Percentiles rank a stretch among this genome's conserved stretches.
Evolutionary conservation across 2,113 vertebrate genomes (phyloP).

Genomic region (Amphiprion percula): DNA sequence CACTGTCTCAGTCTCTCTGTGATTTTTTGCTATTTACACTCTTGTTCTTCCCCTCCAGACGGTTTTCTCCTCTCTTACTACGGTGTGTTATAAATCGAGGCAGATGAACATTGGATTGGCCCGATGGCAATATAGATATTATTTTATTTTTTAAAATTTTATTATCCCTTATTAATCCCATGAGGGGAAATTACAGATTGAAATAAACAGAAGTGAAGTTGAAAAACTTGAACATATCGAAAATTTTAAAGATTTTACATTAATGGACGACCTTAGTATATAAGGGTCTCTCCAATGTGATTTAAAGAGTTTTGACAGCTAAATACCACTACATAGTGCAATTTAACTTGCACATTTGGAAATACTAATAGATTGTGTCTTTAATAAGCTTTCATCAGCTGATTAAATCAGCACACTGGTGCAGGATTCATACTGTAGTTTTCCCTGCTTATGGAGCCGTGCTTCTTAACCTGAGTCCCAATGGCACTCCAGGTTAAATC

Average conservation of each 20-base stretch:
- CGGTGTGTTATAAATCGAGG: constrained; percentile 42
- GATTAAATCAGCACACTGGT: too few relatives aligned
- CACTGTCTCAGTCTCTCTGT: constrained; percentile 46
- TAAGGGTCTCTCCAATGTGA: background rate
- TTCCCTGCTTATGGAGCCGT: too few relatives aligned
- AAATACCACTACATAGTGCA: background rate
- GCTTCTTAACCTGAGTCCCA: too few relatives aligned
- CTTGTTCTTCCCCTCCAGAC: constrained; percentile 24
- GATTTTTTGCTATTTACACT: constrained; percentile 47
- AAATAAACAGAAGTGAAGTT: constrained; percentile 2
- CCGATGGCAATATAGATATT: constrained; percentile 20
- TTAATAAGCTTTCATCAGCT: too few relatives aligned
- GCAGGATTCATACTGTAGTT: too few relatives aligned
- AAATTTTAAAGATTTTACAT: background rate
- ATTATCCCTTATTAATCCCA: too few relatives aligned
- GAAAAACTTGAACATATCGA: background rate
- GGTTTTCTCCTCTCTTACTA: constrained; percentile 43
- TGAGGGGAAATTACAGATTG: too few relatives aligned
- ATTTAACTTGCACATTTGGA: background rate
- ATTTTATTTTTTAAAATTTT: background rate
- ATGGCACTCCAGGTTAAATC: too few relatives aligned
- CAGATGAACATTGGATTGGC: constrained; percentile 29
- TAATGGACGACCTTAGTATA: background rate
- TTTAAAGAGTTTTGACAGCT: background rate
- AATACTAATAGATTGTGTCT: too few relatives aligned